These are phyloP conservation scores for Sprattus sprattus DNA, from an alignment of 2,113 vertebrate genomes.

Conservation along the genomic window DNA sequence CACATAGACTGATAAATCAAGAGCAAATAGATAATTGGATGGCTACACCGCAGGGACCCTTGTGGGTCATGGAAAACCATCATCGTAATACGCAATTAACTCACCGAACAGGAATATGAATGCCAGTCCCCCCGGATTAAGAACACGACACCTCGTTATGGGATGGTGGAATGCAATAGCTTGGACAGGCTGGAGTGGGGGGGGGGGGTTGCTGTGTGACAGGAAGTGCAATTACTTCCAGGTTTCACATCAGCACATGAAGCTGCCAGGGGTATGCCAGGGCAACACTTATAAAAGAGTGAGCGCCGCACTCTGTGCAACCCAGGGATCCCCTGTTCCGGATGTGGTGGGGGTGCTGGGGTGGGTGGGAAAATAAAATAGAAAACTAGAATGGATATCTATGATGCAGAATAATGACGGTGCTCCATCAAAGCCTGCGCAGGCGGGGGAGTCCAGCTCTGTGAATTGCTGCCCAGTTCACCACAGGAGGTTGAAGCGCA, in stretches of 20 bases:
- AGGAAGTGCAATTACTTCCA: not conserved
- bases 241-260: not conserved
- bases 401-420: not conserved
- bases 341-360: not conserved
- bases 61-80: slow-evolving; percentile 50
- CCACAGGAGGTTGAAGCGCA: slow-evolving; percentile 1
- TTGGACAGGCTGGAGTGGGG: not conserved
- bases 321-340: too few species aligned
- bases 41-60: slow-evolving; percentile 50
- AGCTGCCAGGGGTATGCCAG: not conserved
- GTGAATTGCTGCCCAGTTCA: slow-evolving; percentile 7
- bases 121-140: slow-evolving; percentile 45
- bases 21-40: slow-evolving; percentile 66
- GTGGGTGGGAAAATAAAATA: not conserved
- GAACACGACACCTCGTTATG: not conserved
- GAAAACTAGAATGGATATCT: not conserved
- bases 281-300: not conserved
- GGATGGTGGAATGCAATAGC: not conserved
- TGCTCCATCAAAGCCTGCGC: not conserved
- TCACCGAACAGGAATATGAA: slow-evolving; percentile 46
- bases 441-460: not conserved
- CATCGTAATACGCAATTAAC: slow-evolving; percentile 64
- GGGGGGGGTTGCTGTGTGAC: not conserved
- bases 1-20: slow-evolving; percentile 65
- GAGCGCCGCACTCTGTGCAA: too few species aligned